Evolutionary conservation across 1,140 invertebrate species (phyloP).

Genomic region (Dreissena polymorpha): DNA sequence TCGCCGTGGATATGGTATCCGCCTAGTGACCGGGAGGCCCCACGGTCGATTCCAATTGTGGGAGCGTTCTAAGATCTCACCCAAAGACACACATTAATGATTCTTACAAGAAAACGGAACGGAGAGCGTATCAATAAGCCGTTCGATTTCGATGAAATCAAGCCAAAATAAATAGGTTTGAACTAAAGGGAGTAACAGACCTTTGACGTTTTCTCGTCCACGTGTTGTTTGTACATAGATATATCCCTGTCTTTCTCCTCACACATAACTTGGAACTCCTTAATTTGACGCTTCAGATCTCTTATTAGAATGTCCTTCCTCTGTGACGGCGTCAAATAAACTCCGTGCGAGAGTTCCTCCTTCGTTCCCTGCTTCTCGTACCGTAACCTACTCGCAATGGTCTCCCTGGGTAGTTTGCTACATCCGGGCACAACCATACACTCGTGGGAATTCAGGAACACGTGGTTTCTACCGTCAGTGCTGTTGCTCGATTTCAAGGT

Average conservation of each 20-base stretch:
- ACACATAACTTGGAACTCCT: conserved; percentile 35
- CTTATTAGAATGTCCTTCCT: conserved; percentile 45
- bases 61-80: too few species aligned
- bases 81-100: too few species aligned
- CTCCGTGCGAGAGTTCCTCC: conserved; percentile 12
- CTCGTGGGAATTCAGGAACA: conserved; percentile 54
- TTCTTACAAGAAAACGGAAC: too few species aligned
- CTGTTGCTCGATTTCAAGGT: neutral
- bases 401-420: conserved; percentile 49
- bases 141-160: too few species aligned
- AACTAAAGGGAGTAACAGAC: neutral
- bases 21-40: too few species aligned
- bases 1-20: too few species aligned
- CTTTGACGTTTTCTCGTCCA: conserved; percentile 50
- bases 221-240: conserved; percentile 44
- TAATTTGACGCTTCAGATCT: conserved; percentile 45
- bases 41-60: too few species aligned
- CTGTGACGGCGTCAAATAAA: conserved; percentile 46
- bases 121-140: too few species aligned
- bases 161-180: too few species aligned
- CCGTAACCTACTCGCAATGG: conserved; percentile 51
- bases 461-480: conserved; percentile 32
- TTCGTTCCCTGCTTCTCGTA: conserved; percentile 46
- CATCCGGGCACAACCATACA: conserved; percentile 55
- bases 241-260: conserved; percentile 51